phyloP scores from a whole-genome alignment of 2,888 invertebrate species.

The Eristalis intricaria region DNA sequence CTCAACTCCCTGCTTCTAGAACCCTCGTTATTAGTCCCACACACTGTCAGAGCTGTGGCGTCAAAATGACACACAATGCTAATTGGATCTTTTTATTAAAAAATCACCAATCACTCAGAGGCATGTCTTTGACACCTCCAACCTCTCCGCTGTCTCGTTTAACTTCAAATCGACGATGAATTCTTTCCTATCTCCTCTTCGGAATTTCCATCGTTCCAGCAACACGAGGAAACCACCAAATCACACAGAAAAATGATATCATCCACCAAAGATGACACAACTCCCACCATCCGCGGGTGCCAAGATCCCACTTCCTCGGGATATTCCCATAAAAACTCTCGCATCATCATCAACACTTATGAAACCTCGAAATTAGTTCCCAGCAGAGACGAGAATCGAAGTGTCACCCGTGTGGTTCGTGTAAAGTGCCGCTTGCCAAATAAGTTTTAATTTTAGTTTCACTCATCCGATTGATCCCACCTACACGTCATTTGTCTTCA shows the following conservation, averaged over 20 bases:
- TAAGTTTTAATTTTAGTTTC: constrained; percentile 35
- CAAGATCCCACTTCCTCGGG: constrained; percentile 15
- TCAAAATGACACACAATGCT: no score
- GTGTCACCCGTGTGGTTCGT: neutral
- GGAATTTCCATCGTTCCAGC: no score
- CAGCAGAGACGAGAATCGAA: neutral
- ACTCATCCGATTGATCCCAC: constrained; percentile 13
- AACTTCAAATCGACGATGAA: no score
- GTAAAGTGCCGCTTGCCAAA: constrained; percentile 35
- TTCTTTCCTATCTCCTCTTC: no score
- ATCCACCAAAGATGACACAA: neutral
- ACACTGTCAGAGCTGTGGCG: no score
- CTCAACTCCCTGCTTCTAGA: no score
- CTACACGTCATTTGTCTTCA: constrained; percentile 8
- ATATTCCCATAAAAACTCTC: neutral
- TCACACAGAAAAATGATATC: neutral
- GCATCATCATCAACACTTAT: neutral
- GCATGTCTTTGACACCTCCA: no score
- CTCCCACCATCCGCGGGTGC: constrained; percentile 25
- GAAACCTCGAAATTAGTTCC: neutral
- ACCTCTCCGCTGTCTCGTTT: no score
- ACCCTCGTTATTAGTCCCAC: no score
- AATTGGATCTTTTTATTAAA: no score
- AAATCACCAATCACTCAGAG: no score
- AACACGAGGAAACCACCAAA: no score